Conservation (phyloP, 2,113 vertebrate species). For the Mesembrinibis cayennensis region DNA sequence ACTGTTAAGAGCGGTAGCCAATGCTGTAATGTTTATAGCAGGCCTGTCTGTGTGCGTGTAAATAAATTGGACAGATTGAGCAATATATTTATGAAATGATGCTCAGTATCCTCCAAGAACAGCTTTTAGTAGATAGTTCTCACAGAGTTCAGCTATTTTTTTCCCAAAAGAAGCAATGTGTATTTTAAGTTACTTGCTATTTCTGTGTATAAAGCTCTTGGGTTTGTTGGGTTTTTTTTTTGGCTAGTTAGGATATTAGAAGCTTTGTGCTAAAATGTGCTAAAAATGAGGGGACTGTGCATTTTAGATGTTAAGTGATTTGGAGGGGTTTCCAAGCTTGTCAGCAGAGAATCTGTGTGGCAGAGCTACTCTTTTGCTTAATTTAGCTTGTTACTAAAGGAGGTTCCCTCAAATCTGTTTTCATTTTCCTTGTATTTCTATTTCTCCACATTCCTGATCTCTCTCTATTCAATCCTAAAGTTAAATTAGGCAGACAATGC, state of each 20-base stretch:
- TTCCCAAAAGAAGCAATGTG: background rate
- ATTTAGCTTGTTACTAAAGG: background rate
- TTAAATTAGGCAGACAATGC: background rate
- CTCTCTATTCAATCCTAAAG: background rate
- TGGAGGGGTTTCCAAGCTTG: background rate
- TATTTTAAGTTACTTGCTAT: background rate
- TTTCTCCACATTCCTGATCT: background rate
- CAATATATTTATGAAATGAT: background rate
- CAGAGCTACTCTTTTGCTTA: background rate
- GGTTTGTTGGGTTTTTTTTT: background rate
- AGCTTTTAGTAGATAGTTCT: background rate
- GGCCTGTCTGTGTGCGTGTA: background rate
- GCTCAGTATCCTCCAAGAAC: background rate
- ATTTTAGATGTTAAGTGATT: background rate
- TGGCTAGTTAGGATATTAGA: background rate
- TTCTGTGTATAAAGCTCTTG: background rate
- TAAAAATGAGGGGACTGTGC: background rate
- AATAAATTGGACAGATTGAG: conserved; percentile 8
- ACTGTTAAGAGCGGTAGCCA: background rate
- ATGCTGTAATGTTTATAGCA: background rate
- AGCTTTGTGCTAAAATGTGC: background rate
- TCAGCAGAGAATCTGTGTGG: background rate
- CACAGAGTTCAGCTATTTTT: background rate
- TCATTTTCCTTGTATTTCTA: background rate
- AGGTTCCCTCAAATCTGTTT: background rate